Evolutionary conservation across 2,797 vertebrate genomes (phyloP).

Genomic region (Coluber constrictor): DNA sequence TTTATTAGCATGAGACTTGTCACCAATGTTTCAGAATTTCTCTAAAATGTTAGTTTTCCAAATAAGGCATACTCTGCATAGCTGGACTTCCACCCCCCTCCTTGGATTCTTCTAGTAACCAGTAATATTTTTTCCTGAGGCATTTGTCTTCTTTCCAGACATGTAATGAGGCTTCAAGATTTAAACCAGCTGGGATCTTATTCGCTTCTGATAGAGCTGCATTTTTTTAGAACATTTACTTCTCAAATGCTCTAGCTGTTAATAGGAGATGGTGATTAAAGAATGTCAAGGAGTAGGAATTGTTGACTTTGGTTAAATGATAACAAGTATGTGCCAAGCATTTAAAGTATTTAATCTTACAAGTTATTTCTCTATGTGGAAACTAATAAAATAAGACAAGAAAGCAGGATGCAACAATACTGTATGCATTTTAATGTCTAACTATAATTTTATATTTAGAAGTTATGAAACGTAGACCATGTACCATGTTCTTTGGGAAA

Average conservation of each 20-base stretch:
- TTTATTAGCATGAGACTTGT: conserved; percentile 9
- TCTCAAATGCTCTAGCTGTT: not conserved
- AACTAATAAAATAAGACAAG: not conserved
- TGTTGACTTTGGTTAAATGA: not conserved
- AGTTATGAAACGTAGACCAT: not conserved
- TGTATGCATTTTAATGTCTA: not conserved
- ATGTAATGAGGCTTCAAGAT: conserved; percentile 41
- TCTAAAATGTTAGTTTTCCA: conserved; percentile 46
- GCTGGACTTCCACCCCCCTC: conserved; percentile 32
- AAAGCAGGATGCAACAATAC: not conserved
- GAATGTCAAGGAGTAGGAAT: not conserved
- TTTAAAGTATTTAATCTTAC: not conserved
- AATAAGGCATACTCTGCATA: conserved; percentile 51
- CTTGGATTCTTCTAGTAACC: conserved; percentile 41
- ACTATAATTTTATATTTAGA: not conserved
- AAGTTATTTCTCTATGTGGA: not conserved
- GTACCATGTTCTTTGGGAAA: not conserved
- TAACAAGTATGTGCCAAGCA: not conserved
- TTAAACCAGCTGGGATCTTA: conserved; percentile 55
- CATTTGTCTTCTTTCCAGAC: conserved; percentile 56
- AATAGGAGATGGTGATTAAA: not conserved
- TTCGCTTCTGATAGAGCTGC: conserved; percentile 32
- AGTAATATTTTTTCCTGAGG: conserved; percentile 1
- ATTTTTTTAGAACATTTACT: conserved; percentile 1
- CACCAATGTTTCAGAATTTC: not conserved